phyloP scores from a whole-genome alignment of 2,113 vertebrate genomes.

The Elephantulus edwardii region DNA sequence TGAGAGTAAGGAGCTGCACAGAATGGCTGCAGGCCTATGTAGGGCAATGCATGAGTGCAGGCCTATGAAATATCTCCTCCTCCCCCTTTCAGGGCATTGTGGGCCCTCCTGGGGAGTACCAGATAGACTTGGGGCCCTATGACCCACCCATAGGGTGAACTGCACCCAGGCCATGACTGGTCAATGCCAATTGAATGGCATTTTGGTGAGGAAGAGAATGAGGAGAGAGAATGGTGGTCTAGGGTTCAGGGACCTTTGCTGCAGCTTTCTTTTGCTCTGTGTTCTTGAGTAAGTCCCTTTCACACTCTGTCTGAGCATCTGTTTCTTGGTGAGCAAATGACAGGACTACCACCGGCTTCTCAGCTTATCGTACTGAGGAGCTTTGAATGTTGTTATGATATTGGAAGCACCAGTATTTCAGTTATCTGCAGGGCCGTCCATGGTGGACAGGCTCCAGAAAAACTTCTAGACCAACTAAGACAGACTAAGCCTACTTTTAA shows the following conservation, averaged over 20 bases:
- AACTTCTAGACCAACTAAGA: not conserved
- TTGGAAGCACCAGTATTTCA: not conserved
- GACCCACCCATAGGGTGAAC: not conserved
- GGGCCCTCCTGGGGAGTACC: not conserved
- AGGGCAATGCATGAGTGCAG: not conserved
- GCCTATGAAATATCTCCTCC: not conserved
- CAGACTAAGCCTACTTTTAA: not conserved
- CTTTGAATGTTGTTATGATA: not conserved
- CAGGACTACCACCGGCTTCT: not conserved
- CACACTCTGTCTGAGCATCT: not conserved
- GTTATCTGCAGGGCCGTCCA: not conserved
- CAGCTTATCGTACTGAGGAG: not conserved
- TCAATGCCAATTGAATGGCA: rapidly evolving
- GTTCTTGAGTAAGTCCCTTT: not conserved
- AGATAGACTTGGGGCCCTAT: not conserved
- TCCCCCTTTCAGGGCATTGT: not conserved
- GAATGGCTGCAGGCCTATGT: not conserved
- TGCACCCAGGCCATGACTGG: not conserved
- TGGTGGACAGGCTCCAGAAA: not conserved
- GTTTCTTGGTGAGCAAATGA: not conserved
- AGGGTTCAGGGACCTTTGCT: not conserved
- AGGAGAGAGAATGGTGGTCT: not conserved
- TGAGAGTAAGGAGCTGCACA: not conserved
- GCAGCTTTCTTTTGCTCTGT: not conserved
- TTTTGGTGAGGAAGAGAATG: not conserved